Percentiles rank a stretch among this genome's conserved stretches.
Evolutionary conservation across 1,140 invertebrate species (phyloP).

Genomic region (Temnothorax nylanderi): DNA sequence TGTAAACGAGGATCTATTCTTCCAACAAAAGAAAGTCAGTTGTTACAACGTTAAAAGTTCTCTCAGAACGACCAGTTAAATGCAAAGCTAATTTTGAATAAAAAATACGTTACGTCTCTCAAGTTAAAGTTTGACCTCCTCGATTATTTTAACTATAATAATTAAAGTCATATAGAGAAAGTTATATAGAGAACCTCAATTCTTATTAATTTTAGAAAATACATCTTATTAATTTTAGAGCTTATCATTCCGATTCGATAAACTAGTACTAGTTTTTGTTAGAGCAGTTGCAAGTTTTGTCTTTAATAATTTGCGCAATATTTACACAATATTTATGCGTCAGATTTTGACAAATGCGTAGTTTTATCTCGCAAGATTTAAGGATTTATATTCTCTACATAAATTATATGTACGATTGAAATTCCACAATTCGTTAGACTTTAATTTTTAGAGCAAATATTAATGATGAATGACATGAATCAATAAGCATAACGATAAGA

Average conservation of each 20-base stretch:
- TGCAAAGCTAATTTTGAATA: not conserved
- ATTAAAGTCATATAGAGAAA: not conserved
- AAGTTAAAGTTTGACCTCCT: not conserved
- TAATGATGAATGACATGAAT: not conserved
- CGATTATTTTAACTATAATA: not conserved
- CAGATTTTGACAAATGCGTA: not conserved
- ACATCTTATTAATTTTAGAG: not conserved
- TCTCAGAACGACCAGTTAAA: not conserved
- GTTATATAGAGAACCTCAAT: not conserved
- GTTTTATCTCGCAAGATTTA: slow-evolving; percentile 14
- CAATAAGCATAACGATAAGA: not conserved
- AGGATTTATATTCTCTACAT: not conserved
- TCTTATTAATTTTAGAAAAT: slow-evolving; percentile 12
- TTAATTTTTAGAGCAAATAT: slow-evolving; percentile 10
- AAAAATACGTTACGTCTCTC: slow-evolving; percentile 4
- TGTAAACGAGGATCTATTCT: slow-evolving; percentile 10
- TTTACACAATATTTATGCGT: not conserved
- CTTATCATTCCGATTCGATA: not conserved
- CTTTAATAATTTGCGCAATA: slow-evolving; percentile 19
- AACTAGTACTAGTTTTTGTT: not conserved
- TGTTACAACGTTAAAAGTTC: not conserved
- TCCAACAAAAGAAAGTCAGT: slow-evolving; percentile 14
- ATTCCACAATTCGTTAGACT: slow-evolving; percentile 2
- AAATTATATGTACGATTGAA: slow-evolving; percentile 13
- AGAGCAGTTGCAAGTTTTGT: not conserved